phyloP scores from a whole-genome alignment of 1,140 invertebrate species.

The Homarus americanus region DNA sequence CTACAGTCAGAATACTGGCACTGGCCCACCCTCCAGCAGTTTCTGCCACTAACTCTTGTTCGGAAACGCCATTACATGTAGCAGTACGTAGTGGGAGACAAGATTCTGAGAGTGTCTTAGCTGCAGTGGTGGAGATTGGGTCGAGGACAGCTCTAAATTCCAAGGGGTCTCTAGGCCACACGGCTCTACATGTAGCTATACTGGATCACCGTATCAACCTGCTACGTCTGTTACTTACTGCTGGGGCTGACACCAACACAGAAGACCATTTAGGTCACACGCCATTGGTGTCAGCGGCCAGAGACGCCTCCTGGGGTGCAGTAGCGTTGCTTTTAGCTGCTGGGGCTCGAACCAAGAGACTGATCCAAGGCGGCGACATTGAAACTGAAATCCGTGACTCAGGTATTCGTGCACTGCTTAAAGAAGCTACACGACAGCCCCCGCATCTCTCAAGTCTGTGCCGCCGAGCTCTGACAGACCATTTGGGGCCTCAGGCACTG shows the following conservation, averaged over 20 bases:
- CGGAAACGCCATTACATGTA: slow-evolving; percentile 74
- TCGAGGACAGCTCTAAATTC: slow-evolving; percentile 65
- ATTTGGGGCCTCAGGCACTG: slow-evolving; percentile 42
- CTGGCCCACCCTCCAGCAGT: slow-evolving; percentile 46
- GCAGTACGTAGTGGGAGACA: slow-evolving; percentile 65
- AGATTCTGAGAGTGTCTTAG: slow-evolving; percentile 55
- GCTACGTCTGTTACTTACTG: slow-evolving; percentile 66
- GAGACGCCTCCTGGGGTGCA: slow-evolving; percentile 71
- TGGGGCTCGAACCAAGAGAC: slow-evolving; percentile 64
- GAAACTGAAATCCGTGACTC: slow-evolving; percentile 46
- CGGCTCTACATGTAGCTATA: slow-evolving; percentile 75
- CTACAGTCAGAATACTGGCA: slow-evolving; percentile 47
- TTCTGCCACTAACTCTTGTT: slow-evolving; percentile 62
- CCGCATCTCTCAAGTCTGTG: slow-evolving; percentile 52
- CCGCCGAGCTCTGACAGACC: slow-evolving; percentile 34
- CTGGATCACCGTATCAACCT: slow-evolving; percentile 69
- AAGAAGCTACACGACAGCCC: slow-evolving; percentile 56
- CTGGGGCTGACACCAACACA: slow-evolving; percentile 73
- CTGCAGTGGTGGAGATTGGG: slow-evolving; percentile 55
- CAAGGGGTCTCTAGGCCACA: slow-evolving; percentile 72
- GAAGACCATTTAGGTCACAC: slow-evolving; percentile 74
- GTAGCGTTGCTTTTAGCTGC: slow-evolving; percentile 73
- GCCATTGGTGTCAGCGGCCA: slow-evolving; percentile 73
- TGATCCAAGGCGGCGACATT: slow-evolving; percentile 58
- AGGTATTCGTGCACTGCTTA: slow-evolving; percentile 49